Evolutionary conservation across 2,797 vertebrate species (phyloP), one percentile per base, ranked within the genome.

Genomic region (Micromesistius poutassou): DNA sequence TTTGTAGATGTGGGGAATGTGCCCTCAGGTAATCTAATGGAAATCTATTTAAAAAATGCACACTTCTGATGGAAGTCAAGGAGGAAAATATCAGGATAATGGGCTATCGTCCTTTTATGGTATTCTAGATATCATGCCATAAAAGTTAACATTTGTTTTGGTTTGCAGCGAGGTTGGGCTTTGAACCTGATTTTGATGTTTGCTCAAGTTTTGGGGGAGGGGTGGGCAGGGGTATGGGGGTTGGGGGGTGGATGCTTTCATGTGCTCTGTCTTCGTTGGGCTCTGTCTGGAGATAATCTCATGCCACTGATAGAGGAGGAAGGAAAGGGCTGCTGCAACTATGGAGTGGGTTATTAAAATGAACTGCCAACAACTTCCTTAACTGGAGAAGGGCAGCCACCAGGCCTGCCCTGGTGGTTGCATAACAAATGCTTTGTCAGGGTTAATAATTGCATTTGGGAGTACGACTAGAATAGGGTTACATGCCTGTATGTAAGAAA

Each of bases 301-400:
- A 72, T 40, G 81, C 77, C 35, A 79, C 36, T 81, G 83, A 83
- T 77, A 77, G 84, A 87, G 80, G 79, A 86, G 70, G 80, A 85
- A 90, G 89, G 88, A 92, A 91, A 83, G 76, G 38, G 72, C 38
- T 74, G 5, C 82, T 84, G 82, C 72, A 77, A 79, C 76, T 82
- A 42, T 76, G 79, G 82, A 78, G 66, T 62, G 62, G 73, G 76
- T 85, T 79, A 86, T 81, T 88, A 83, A 82, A 84, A 86, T 86
- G 82, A 83, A 74, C 77, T 50, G 85, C 84, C 87, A 93, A 87
- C 82, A 83, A 91, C 90, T 89, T 92, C 85, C 90, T 80, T 73
- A 83, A 89, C 75, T 71, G 79, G 80, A 89, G 78, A 81, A 83
- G 78, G 33, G 87, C 82, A 62, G 82, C 82, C 77, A 80, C 81